These are phyloP conservation scores for Panorpa germanica DNA, from an alignment of 2,888 invertebrate species.

Conservation along the genomic window DNA sequence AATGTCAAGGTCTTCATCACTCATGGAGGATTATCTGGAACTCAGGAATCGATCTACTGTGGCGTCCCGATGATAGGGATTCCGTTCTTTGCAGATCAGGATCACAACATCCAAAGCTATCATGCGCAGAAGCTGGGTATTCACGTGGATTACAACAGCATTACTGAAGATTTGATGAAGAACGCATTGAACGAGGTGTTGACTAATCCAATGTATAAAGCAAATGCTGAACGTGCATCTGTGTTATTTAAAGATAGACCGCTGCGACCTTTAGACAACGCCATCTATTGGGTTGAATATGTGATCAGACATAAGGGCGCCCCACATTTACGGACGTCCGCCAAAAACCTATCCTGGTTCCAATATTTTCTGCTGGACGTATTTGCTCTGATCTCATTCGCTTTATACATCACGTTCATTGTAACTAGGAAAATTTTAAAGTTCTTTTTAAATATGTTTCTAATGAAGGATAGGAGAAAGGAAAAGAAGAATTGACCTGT, in stretches of 20 bases:
- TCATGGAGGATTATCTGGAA: conserved; percentile 32
- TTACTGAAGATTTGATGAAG: conserved; percentile 17
- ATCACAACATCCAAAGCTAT: conserved; percentile 20
- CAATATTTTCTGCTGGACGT: conserved; percentile 5
- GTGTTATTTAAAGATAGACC: conserved; percentile 6
- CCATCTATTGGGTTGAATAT: conserved; percentile 8
- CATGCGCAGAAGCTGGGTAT: conserved; percentile 20
- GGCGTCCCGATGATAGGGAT: conserved; percentile 26
- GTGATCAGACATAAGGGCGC: conserved; percentile 7
- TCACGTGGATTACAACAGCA: conserved; percentile 16
- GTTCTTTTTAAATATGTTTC: too few relatives aligned
- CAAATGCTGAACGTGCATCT: conserved; percentile 3
- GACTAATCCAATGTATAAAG: background rate
- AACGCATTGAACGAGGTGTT: conserved; percentile 16
- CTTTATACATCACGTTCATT: too few relatives aligned
- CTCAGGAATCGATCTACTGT: conserved; percentile 25
- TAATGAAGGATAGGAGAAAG: too few relatives aligned
- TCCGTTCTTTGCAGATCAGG: conserved; percentile 27
- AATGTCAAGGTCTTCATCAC: conserved; percentile 30
- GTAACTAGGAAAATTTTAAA: too few relatives aligned
- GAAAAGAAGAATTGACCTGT: too few relatives aligned
- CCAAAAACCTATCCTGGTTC: conserved; percentile 6
- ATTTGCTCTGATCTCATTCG: too few relatives aligned
- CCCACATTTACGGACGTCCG: conserved; percentile 5
- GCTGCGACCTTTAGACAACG: conserved; percentile 4